These are phyloP conservation scores for Campylomormyrus tamandua DNA, from an alignment of 2,113 vertebrate genomes.

Conservation along the genomic window DNA sequence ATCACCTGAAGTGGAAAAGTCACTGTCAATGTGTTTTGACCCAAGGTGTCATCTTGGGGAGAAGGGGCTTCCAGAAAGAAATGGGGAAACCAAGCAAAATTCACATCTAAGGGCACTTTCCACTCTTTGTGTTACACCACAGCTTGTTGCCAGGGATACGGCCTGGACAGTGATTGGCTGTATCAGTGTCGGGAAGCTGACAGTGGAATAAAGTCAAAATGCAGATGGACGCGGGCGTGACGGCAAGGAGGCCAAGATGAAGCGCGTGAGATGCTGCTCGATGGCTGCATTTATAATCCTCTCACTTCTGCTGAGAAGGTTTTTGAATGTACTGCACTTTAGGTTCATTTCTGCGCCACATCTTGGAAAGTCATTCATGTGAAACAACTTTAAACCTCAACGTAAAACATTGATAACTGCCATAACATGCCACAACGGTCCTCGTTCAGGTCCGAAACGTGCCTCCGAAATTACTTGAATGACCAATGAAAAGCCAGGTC, in stretches of 20 bases:
- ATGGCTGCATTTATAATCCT: not conserved
- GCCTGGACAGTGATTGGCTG: constrained; percentile 70
- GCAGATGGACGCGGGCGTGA: constrained; percentile 48
- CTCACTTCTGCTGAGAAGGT: not conserved
- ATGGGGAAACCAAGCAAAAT: constrained; percentile 21
- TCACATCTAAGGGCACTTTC: constrained; percentile 30
- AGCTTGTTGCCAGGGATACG: constrained; percentile 94
- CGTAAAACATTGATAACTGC: not conserved
- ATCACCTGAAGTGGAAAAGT: constrained; percentile 23
- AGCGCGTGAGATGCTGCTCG: constrained; percentile 41
- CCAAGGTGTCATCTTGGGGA: constrained; percentile 27
- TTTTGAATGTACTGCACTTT: not conserved
- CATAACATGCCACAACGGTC: not conserved
- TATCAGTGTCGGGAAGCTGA: constrained; percentile 88
- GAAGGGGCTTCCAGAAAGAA: constrained; percentile 4
- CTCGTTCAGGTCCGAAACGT: not conserved
- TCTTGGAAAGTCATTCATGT: not conserved
- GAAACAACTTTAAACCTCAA: not conserved
- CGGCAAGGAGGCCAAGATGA: constrained; percentile 75
- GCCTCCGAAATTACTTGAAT: not conserved
- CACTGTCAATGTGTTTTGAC: constrained; percentile 16
- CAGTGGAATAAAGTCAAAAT: constrained; percentile 69
- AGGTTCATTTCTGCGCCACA: not conserved
- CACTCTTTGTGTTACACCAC: constrained; percentile 30
- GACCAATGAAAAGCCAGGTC: not conserved